Base-by-base conservation (phyloP, 2,888 invertebrate species). In the Amblyteles armatorius region DNA sequence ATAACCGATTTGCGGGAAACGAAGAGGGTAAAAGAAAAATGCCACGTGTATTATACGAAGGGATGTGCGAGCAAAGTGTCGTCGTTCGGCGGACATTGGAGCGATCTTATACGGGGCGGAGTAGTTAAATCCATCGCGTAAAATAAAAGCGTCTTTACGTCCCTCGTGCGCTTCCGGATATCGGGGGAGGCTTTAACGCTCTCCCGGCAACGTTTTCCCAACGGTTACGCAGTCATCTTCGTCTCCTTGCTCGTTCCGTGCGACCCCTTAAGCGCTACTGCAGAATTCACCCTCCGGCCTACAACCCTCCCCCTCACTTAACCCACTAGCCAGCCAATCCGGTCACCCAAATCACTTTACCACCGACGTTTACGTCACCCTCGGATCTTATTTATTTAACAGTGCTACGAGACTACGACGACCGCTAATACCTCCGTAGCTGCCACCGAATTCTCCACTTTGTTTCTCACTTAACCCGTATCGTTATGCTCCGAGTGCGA, bases 321-420 rank as follows among this genome's bases (percentile, higher is more conserved):
- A 90, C 88, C 89, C 88, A 88, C 88, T 89, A 88, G 33, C 74
- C 57, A 87, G 88, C 90, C 91, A 91, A 91, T 90, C 87, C 90
- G 91, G 88, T 89, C 88, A 87, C 87, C 88, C 89, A 90, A 87
- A 90, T 92, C 92, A 90, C 91, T 92, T 91, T 90, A 90, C 88
- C 88, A 81, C 88, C 87, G 88, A 89, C 91, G 88, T 91, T 92
- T 91, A 91, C 89, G 90, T 88, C 89, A 86, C 90, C 90, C 90
- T 90, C 87, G 90, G 88, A 88, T 88, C 88, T 91, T 91, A 91
- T 90, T 91, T 92, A 92, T 92, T 92, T 92, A 92, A 92, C 88
- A 67, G 79, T n/a, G 55, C 29, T 22, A 55, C 79, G 73, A 67
- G 65, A 71, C 22, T 65, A 63, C 74, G 65, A 65, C 63, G 50